Evolutionary conservation across 2,888 invertebrate species (phyloP).

Genomic region (Chirona hameri): DNA sequence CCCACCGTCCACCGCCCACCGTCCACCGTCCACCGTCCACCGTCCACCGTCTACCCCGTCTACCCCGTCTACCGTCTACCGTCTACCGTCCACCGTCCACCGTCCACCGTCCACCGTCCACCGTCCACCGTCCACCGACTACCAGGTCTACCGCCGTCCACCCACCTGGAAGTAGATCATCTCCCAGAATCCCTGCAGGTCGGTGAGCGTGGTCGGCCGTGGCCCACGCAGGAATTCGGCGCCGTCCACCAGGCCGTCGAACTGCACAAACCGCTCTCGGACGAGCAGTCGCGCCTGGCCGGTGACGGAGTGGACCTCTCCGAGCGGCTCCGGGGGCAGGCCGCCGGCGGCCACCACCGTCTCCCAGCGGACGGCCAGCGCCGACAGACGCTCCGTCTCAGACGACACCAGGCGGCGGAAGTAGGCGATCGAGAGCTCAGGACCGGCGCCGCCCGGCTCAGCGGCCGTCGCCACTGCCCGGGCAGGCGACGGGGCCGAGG

Average conservation of each 20-base stretch:
- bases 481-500: not conserved
- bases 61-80: no score
- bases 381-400: slow-evolving; percentile 1
- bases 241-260: slow-evolving; percentile 48
- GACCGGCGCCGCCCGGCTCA: not conserved
- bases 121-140: no score
- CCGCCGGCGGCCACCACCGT: not conserved
- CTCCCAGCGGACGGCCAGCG: not conserved
- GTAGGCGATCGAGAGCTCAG: not conserved
- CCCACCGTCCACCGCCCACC: no score
- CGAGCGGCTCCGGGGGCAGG: slow-evolving; percentile 39
- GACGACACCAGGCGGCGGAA: not conserved
- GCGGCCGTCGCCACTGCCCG: not conserved
- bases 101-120: no score
- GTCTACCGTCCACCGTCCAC: no score
- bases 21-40: no score
- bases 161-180: slow-evolving; percentile 51
- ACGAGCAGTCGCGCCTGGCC: slow-evolving; percentile 50
- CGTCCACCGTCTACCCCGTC: no score
- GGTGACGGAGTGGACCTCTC: slow-evolving; percentile 47
- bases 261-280: slow-evolving; percentile 50
- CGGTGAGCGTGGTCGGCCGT: slow-evolving; percentile 47
- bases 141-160: no score
- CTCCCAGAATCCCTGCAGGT: slow-evolving; percentile 53
- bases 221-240: slow-evolving; percentile 49